Percentiles rank a stretch among this genome's conserved stretches.
Conservation (phyloP, 2,888 invertebrate species). For the Itoplectis maculator region DNA sequence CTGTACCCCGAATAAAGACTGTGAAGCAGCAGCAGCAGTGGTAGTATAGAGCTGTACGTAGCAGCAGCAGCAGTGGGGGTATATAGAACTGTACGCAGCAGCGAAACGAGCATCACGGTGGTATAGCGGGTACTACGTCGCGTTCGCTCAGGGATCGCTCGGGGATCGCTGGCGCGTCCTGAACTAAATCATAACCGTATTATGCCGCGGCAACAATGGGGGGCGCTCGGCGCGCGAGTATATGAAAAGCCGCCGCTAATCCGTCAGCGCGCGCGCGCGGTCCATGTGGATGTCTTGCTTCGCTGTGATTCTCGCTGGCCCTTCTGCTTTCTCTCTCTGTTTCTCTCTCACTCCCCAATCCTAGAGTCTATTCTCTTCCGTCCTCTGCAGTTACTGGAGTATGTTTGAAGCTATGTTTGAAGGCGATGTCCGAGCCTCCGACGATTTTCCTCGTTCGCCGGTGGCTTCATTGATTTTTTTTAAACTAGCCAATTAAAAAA, state of each 20-base stretch:
- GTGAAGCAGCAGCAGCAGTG: slow-evolving; percentile 14
- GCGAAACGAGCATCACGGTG: too few relatives aligned
- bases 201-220: slow-evolving; percentile 76
- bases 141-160: slow-evolving; percentile 74
- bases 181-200: slow-evolving; percentile 84
- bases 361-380: slow-evolving; percentile 11
- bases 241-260: slow-evolving; percentile 83
- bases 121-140: slow-evolving; percentile 69
- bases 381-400: too few relatives aligned
- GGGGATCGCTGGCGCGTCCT: slow-evolving; percentile 77
- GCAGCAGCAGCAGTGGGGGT: background rate
- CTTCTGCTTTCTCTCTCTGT: slow-evolving; percentile 51
- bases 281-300: slow-evolving; percentile 77
- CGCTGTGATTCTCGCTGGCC: slow-evolving; percentile 41
- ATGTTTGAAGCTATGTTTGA: background rate
- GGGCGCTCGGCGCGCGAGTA: slow-evolving; percentile 62
- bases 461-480: too few relatives aligned
- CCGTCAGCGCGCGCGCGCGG: slow-evolving; percentile 78
- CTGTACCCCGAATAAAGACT: slow-evolving; percentile 2
- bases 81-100: too few relatives aligned
- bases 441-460: background rate
- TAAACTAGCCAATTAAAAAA: too few relatives aligned
- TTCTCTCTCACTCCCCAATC: slow-evolving; percentile 27
- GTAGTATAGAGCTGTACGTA: slow-evolving; percentile 8
- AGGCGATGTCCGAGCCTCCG: background rate